Conservation (phyloP, 2,888 invertebrate species). For the Heliconius cydno region DNA sequence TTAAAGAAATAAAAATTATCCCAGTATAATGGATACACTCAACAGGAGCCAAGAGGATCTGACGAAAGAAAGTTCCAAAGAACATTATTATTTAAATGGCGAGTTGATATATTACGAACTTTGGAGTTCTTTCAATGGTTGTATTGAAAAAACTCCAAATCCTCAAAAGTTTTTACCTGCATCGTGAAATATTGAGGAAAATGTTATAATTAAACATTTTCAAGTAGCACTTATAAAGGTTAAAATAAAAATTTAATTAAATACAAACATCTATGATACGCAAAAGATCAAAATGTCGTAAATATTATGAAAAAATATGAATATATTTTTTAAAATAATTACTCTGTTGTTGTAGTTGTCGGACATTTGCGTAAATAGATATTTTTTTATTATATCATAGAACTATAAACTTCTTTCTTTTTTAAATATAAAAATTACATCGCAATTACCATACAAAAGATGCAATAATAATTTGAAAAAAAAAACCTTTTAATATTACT, state of each 20-base stretch:
- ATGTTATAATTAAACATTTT: slow-evolving; percentile 11
- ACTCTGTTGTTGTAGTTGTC: too few relatives aligned
- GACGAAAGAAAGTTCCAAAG: not conserved
- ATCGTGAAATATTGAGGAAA: not conserved
- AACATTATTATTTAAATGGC: slow-evolving; percentile 8
- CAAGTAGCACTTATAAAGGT: not conserved
- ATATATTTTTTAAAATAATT: not conserved
- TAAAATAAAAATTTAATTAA: not conserved
- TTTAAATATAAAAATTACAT: too few relatives aligned
- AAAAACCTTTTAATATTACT: too few relatives aligned
- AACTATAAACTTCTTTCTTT: too few relatives aligned
- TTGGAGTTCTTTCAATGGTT: not conserved
- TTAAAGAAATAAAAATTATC: too few relatives aligned
- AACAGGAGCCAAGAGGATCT: not conserved
- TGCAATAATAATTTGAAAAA: too few relatives aligned
- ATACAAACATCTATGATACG: not conserved
- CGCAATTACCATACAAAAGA: too few relatives aligned
- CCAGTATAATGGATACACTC: not conserved
- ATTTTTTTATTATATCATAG: too few relatives aligned
- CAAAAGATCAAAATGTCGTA: too few relatives aligned
- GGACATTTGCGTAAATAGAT: too few relatives aligned
- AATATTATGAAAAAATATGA: too few relatives aligned
- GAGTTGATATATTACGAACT: not conserved
- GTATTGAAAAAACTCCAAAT: too few relatives aligned
- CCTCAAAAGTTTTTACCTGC: slow-evolving; percentile 4